Conservation (phyloP, 2,113 vertebrate genomes). For the Rhea americana region DNA sequence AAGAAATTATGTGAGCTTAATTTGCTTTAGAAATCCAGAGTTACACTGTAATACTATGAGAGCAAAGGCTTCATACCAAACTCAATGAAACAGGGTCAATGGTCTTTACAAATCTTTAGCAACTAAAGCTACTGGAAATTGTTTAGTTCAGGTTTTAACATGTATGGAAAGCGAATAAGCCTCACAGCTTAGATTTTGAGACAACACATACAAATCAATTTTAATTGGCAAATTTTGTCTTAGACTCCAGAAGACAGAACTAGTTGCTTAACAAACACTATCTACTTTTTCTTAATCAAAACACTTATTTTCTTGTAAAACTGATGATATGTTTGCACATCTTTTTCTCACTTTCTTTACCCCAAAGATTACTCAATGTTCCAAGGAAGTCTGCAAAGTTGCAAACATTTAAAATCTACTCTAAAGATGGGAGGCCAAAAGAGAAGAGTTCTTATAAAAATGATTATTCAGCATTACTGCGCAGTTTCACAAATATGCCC, state of each 20-base stretch:
- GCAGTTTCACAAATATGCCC: background rate
- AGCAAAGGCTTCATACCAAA: background rate
- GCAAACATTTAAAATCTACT: background rate
- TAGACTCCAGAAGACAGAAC: background rate
- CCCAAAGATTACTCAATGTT: background rate
- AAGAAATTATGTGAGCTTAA: background rate
- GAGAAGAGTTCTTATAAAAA: background rate
- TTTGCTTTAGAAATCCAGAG: background rate
- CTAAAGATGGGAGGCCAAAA: background rate
- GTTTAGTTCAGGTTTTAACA: background rate
- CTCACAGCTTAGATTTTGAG: background rate
- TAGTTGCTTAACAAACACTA: background rate
- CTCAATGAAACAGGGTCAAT: background rate
- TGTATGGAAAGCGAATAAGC: background rate
- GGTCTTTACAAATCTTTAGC: background rate
- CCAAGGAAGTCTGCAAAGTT: background rate
- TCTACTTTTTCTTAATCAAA: background rate
- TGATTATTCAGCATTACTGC: background rate
- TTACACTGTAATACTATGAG: background rate
- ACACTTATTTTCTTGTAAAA: background rate
- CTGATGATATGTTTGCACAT: background rate
- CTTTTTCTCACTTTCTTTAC: background rate
- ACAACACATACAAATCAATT: background rate
- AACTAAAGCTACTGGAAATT: background rate
- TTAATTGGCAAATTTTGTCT: background rate